Evolutionary conservation across 1,140 invertebrate species (phyloP).

Genomic region (Nilaparvata lugens): DNA sequence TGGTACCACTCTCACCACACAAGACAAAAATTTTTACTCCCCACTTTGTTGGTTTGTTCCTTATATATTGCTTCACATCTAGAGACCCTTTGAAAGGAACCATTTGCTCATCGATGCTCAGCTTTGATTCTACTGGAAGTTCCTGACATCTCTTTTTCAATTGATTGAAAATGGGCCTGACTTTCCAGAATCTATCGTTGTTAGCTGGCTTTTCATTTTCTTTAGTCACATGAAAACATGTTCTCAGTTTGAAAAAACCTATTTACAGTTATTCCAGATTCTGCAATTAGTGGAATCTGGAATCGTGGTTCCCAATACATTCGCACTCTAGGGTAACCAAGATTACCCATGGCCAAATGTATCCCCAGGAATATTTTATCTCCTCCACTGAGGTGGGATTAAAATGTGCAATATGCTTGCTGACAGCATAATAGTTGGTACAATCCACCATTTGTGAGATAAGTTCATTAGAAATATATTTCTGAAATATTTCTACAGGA

Average conservation of each 20-base stretch:
- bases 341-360: conserved; percentile 30
- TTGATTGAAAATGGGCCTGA: conserved; percentile 15
- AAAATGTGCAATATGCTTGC: too few species aligned
- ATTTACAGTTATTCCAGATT: conserved; percentile 33
- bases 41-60: conserved; percentile 16
- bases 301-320: conserved; percentile 33
- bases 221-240: too few species aligned
- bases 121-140: conserved; percentile 13
- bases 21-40: conserved; percentile 26
- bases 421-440: too few species aligned
- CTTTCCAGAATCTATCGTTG: conserved; percentile 16
- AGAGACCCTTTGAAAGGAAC: conserved; percentile 27
- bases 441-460: too few species aligned
- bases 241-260: neutral
- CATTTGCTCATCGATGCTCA: conserved; percentile 30
- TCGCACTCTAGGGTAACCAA: conserved; percentile 24
- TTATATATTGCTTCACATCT: conserved; percentile 23
- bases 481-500: too few species aligned
- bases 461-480: too few species aligned
- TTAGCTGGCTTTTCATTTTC: too few species aligned
- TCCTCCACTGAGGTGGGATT: conserved; percentile 17
- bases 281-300: conserved; percentile 31
- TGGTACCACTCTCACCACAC: conserved; percentile 22
- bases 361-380: conserved; percentile 27
- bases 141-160: conserved; percentile 1